phyloP scores from a whole-genome alignment of 2,113 vertebrate genomes.

The Cettia cetti region DNA sequence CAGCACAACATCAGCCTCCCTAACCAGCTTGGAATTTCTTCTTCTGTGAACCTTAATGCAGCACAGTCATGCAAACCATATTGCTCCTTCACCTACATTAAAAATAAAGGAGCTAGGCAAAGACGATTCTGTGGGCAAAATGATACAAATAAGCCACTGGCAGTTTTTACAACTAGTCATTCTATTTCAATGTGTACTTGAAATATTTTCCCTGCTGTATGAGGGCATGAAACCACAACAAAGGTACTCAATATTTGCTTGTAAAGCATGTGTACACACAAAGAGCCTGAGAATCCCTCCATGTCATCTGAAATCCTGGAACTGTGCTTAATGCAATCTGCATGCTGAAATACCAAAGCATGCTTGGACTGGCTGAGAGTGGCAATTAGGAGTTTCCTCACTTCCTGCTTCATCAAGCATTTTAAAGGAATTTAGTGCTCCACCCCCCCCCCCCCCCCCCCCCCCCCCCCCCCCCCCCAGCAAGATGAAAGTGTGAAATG shows the following conservation, averaged over 20 bases:
- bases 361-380: slow-evolving; percentile 5
- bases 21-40: neutral
- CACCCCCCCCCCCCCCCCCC: too few species aligned
- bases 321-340: neutral
- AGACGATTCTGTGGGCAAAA: neutral
- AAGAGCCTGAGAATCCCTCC: neutral
- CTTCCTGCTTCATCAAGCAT: neutral
- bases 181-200: neutral
- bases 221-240: neutral
- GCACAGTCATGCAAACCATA: neutral
- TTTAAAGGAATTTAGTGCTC: neutral
- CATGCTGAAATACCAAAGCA: neutral
- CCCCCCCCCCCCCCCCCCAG: too few species aligned
- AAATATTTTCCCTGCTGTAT: neutral
- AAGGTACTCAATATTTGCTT: neutral
- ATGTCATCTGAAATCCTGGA: neutral
- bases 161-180: neutral
- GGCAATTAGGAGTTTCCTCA: slow-evolving; percentile 27
- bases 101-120: neutral
- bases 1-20: neutral
- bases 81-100: neutral
- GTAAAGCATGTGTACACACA: neutral
- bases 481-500: neutral
- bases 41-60: neutral
- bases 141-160: neutral